Evolutionary conservation across 23 tunicate species (phyloP), one percentile per base, ranked within the genome.

Genomic region (Clavelina lepadiformis): DNA sequence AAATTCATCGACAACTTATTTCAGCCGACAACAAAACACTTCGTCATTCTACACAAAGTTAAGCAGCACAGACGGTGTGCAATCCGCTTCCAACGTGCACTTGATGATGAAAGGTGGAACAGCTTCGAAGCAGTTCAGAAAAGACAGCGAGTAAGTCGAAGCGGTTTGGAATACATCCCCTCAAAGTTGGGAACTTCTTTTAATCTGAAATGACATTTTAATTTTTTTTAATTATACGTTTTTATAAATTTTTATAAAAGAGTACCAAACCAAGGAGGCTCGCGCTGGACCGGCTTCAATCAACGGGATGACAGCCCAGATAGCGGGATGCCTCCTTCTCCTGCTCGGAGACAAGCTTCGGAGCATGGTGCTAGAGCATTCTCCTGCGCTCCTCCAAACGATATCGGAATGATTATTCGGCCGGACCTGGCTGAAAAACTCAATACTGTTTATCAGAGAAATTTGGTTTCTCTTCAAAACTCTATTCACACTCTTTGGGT

Each of bases 311-410:
- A 46, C 22, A 76, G 83, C 25, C 95, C 95, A 2, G 95, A 86
- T 62, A 86, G 95, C 73, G 85, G 78, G 6, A 63, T 86, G 46
- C 95, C 95, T 44, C 58, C 95, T 27, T 73, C 95, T 3, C 83
- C 83, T 22, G 75, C 61, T 33, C 28, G 68, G 50, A 75, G 74
- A 49, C 35, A 38, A 27, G 38, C 52, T 0, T 69, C 56, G 19
- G 75, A 65, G n/a, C 30, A 53, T 2, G 79, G 67, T 47, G 31
- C 75, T 31, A 57, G 76, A 0, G 25, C 53, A 32, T 46, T 27
- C 5, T 37, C 41, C 4, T 38, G 67, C 38, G 19, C n/a, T 11
- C 78, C 63, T 28, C 46, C n/a, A 5, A 58, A 46, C 28, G 31
- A 8, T 13, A 45, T 50, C 20, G 79, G 69, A 20, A 30, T 36